Percentiles rank a stretch among this genome's conserved stretches.
Conservation (phyloP, 2,888 invertebrate genomes). For the Mythimna loreyi region DNA sequence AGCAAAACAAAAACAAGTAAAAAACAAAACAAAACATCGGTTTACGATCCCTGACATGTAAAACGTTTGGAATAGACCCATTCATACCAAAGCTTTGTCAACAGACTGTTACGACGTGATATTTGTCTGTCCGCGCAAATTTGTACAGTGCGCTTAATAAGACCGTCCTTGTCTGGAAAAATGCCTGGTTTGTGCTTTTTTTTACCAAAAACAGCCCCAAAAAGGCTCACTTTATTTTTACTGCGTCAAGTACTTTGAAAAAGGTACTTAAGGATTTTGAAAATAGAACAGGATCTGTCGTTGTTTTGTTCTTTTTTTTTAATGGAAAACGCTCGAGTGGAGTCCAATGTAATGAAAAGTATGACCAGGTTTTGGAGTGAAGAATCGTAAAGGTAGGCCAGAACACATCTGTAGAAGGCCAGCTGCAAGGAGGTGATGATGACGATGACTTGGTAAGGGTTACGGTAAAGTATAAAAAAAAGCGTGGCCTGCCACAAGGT, state of each 20-base stretch:
- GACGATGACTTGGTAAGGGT: too few relatives aligned
- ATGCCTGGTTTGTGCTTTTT: constrained; percentile 1
- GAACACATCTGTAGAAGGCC: too few relatives aligned
- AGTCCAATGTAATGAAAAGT: too few relatives aligned
- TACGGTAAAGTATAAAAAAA: too few relatives aligned
- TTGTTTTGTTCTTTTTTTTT: background rate
- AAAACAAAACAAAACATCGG: constrained; percentile 24
- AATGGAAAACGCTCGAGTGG: too few relatives aligned
- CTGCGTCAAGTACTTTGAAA: background rate
- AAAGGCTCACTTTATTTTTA: constrained; percentile 12
- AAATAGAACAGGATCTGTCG: background rate
- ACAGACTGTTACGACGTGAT: constrained; percentile 56
- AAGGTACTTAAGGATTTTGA: background rate
- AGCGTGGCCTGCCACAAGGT: too few relatives aligned
- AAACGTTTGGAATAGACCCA: constrained; percentile 33
- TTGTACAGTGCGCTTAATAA: constrained; percentile 52
- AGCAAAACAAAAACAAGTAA: background rate
- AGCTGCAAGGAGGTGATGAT: too few relatives aligned
- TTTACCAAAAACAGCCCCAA: background rate
- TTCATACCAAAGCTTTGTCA: constrained; percentile 49
- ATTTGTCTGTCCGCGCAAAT: constrained; percentile 59
- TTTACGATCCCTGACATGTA: constrained; percentile 30
- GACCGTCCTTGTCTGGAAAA: background rate
- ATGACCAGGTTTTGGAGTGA: too few relatives aligned
- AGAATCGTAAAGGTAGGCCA: too few relatives aligned